Evolutionary conservation across 2,113 vertebrate genomes (phyloP), one percentile per base, ranked within the genome.

Genomic region (Odontesthes bonariensis): DNA sequence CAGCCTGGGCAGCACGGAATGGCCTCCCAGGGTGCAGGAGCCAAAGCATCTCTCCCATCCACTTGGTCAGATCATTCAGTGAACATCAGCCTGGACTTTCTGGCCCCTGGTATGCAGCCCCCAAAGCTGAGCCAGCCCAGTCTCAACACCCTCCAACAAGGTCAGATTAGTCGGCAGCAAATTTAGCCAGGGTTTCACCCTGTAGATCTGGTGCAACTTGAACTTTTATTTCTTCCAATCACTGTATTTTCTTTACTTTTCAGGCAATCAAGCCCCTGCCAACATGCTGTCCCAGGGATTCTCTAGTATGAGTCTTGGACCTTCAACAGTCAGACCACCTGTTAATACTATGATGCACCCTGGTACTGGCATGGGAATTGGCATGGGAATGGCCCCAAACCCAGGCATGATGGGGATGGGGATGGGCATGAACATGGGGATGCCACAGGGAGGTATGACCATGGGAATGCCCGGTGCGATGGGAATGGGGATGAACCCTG

Each of bases 31-130:
- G 96, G 95, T 83, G 92, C 92, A 1, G 88, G 90, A 89, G 91
- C 91, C 92, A 98, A 98, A 95, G 80, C 73, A 10, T 88, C 94
- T 65, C 91, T 99, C 78, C 98, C 98, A 1, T 94, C 97, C 51
- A 99, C 98, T 71, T 99, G 98, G 98, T 97, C 97, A 62, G 97
- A 99, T 89, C 95, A 94, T 86, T 95, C 95, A 20, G 96, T 99
- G 84, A 97, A 99, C 94, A 99, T 99, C 93, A 98, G 95, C 91
- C 95, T 99, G 89, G 98, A 99, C 94, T 98, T 96, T 92, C 95
- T 99, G 89, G 92, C 95, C 59, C 97, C 97, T 58, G 97, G 98
- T 80, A 94, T 96, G 91, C 96, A 97, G 69, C 95, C 96, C 74
- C 96, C 97, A 71, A 98, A 97, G 87, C 94, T 94, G 12, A 93